Evolutionary conservation across 1,140 invertebrate species (phyloP).

Genomic region (Plutomurus gul): DNA sequence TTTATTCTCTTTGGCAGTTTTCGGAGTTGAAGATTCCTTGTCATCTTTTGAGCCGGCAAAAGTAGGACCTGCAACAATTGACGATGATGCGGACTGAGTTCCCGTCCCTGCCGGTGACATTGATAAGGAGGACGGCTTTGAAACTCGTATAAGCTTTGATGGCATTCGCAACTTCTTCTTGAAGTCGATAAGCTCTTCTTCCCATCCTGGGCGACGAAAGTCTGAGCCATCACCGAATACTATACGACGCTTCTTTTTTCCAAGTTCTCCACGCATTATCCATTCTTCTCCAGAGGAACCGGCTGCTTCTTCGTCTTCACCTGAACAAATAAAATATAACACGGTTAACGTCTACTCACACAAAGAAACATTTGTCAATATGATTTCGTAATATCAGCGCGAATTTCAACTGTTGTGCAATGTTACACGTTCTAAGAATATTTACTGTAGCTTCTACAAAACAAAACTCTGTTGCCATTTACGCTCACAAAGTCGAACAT

Average conservation of each 20-base stretch:
- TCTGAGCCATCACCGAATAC: slow-evolving; percentile 72
- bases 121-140: slow-evolving; percentile 56
- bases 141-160: slow-evolving; percentile 73
- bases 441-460: no score
- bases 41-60: slow-evolving; percentile 9
- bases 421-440: no score
- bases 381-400: no score
- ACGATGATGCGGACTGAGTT: slow-evolving; percentile 39
- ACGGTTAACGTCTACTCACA: neutral
- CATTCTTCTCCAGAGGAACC: slow-evolving; percentile 56
- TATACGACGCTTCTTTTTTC: slow-evolving; percentile 46
- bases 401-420: no score
- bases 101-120: slow-evolving; percentile 35
- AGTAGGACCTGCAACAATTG: slow-evolving; percentile 34
- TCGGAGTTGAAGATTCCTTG: neutral
- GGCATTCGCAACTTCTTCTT: slow-evolving; percentile 80
- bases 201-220: slow-evolving; percentile 72
- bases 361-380: no score
- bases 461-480: no score
- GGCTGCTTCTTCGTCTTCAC: slow-evolving; percentile 59
- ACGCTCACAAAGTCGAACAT: no score
- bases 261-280: slow-evolving; percentile 53
- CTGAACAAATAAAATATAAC: slow-evolving; percentile 51
- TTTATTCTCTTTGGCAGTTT: slow-evolving; percentile 30
- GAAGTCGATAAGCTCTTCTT: slow-evolving; percentile 77